Evolutionary conservation across 2,888 invertebrate species (phyloP), one percentile per base, ranked within the genome.

Genomic region (Tetropium fuscum): DNA sequence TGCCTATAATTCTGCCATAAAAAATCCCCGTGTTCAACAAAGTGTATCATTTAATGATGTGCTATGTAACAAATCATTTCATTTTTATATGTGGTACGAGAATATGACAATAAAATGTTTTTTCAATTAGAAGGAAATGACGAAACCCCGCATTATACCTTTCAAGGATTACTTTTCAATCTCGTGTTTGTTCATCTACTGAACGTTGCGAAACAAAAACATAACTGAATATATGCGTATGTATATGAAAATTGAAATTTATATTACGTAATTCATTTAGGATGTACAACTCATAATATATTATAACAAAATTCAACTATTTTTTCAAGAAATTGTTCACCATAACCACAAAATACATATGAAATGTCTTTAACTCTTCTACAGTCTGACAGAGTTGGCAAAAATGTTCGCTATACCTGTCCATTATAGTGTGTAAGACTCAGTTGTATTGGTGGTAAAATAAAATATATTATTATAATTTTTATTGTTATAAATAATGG

Each of bases 91-190:
- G 41, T 41, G 30, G 47, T 38, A 67, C 64, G 69, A 69, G 65
- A 66, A 66, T 65, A 53, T 68, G 69, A 75, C 74, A 75, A 75
- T 73, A 73, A 74, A 73, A 73, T 70, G 69, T 64, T 70, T 73
- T 74, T 74, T 72, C 71, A 74, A 75, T 74, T 69, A 64, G 55
- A 68, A 76, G 77, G 77, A 78, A 75, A 67, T 78, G 77, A 76
- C 75, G 75, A 73, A 71, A 75, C 47, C 64, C 44, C 56, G 55
- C 48, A 74, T 74, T 71, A 66, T 70, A 57, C 32, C 55, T 66
- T 69, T 68, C 71, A 74, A 74, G 74, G 74, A 72, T 69, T 55
- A 54, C 54, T 58, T 63, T 68, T 66, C 69, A 51, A 59, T 40
- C 53, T 45, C 27, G 15, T 57, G 53, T 56, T 53, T 59, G 58